Evolutionary conservation across 2,113 vertebrate species (phyloP).

Genomic region (Syngnathoides biaculeatus): DNA sequence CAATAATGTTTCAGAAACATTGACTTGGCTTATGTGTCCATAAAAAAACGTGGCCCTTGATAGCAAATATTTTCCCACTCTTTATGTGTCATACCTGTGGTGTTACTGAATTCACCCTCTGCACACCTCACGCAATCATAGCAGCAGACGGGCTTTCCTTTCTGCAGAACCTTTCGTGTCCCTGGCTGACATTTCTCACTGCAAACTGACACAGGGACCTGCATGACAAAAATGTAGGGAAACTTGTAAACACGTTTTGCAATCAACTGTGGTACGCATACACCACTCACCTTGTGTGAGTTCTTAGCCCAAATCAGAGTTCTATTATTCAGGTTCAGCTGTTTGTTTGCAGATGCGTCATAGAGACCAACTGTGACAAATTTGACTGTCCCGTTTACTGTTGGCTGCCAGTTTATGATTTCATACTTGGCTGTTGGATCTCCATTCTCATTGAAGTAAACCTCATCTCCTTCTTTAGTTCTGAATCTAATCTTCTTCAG

Average conservation of each 20-base stretch:
- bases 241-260: not conserved
- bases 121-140: constrained; percentile 69
- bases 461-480: constrained; percentile 68
- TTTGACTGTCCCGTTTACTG: constrained; percentile 29
- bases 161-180: constrained; percentile 66
- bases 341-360: constrained; percentile 55
- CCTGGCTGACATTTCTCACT: constrained; percentile 63
- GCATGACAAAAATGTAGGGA: not conserved
- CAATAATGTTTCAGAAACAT: not conserved
- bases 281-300: constrained; percentile 33
- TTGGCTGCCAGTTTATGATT: constrained; percentile 70
- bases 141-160: constrained; percentile 70
- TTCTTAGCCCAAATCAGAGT: constrained; percentile 61
- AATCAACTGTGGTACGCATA: not conserved
- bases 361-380: constrained; percentile 67
- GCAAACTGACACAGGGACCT: constrained; percentile 69
- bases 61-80: not conserved
- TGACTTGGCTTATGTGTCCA: not conserved
- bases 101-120: constrained; percentile 70
- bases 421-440: constrained; percentile 71
- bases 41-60: not conserved
- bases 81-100: constrained; percentile 40
- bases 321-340: constrained; percentile 46
- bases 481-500: constrained; percentile 53
- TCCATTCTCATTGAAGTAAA: constrained; percentile 66